Evolutionary conservation across 2,113 vertebrate genomes (phyloP), one percentile per base, ranked within the genome.

Genomic region (Gopherus evgoodei): DNA sequence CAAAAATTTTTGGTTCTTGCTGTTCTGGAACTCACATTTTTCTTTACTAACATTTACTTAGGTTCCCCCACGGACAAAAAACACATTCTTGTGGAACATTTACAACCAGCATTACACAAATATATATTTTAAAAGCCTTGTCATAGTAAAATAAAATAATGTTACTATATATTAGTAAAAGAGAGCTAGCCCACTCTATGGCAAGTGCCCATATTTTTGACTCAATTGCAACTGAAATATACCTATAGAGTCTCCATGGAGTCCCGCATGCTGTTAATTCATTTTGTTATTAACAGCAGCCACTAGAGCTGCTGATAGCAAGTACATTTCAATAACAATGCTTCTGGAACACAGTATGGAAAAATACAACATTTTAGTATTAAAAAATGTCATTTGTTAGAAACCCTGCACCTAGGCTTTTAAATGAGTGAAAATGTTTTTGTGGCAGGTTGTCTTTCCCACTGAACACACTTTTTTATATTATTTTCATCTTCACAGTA

Each of bases 401-500:
- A 94, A 96, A 97, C 76, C 17, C 11, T 3, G 38, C 65, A 90
- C 59, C 94, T 93, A 54, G 44, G 54, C 85, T 75, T 83, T 75
- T 62, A 84, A 95, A 95, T 79, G 83, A 89, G 57, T 87, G 7
- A 6, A 31, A 81, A 8, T n/a, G 86, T 76, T 92, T 95, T 92
- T 56, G 84, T 89, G 87, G 78, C 81, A 57, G n/a, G 53, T 69
- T 95, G n/a, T 83, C 25, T 95, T 93, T 86, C 59, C 56, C 52
- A 83, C 8, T 75, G 59, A 91, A 79, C 13, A 83, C 24, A 78
- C 90, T 83, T 81, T 85, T 90, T 93, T 13, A 29, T 87, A 94
- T 52, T 94, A 93, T 95, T 94, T 97, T 85, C 56, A 91, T 93
- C 95, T 93, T 92, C 94, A 93, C 87, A 86, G 89, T 84, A 94